A percentile compares a stretch with the other conserved stretches of the same genome.
These are phyloP conservation scores for Trichogramma evanescens DNA, from an alignment of 2,888 invertebrate species.

Conservation along the genomic window DNA sequence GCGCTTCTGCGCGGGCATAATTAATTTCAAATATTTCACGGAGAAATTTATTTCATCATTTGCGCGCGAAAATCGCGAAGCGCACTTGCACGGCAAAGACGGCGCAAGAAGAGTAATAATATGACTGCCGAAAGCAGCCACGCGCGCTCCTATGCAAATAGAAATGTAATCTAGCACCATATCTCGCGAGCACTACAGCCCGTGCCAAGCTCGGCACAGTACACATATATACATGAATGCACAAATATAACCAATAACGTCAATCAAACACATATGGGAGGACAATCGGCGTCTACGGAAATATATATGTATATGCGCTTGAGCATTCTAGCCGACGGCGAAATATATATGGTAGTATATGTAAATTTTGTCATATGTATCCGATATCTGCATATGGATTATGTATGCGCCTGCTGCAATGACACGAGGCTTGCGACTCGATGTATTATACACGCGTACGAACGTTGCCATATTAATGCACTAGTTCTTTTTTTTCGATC, in stretches of 20 bases:
- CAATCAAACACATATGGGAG: constrained; percentile 43
- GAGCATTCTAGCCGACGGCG: constrained; percentile 24
- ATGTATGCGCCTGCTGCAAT: constrained; percentile 31
- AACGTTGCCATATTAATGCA: not conserved
- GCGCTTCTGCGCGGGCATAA: no score
- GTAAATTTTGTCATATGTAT: constrained; percentile 49
- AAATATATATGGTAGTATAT: constrained; percentile 44
- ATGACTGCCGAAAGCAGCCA: no score
- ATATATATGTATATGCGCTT: no score
- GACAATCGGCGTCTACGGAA: not conserved
- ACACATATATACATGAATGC: no score
- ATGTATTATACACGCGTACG: not conserved
- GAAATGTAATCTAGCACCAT: constrained; percentile 48
- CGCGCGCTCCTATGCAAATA: constrained; percentile 45
- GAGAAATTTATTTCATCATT: no score
- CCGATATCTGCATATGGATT: constrained; percentile 48
- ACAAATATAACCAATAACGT: constrained; percentile 40
- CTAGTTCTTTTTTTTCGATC: not conserved
- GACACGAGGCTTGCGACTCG: constrained; percentile 38
- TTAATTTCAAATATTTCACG: no score
- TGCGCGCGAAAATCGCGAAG: no score
- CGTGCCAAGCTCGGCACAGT: no score
- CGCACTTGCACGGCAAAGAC: no score
- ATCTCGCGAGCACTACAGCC: constrained; percentile 34
- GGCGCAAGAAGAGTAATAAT: no score